Base-by-base conservation (phyloP, 2,888 invertebrate species). In the Zhuqinia jingwanae region DNA sequence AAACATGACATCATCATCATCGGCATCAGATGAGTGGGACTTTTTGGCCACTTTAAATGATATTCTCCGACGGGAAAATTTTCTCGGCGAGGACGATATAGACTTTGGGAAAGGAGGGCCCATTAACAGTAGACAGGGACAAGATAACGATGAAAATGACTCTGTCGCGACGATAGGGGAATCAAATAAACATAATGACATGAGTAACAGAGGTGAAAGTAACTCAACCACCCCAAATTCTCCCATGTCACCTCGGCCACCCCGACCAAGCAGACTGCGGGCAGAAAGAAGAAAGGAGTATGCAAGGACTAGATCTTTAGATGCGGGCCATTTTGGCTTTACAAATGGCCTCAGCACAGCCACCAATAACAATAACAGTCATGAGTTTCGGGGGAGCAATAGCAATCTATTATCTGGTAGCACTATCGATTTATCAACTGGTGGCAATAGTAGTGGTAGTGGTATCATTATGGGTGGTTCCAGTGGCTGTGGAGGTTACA, bases 1-100 rank as follows among this genome's bases (percentile, higher is more conserved):
- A 27, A 83, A 83, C 63, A 45, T 86, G n/a, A 50, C 42, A 15
- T 22, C 73, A 0, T 30, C 79, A 22, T 15, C 58, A 15, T 50
- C 50, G 1, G n/a, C n/a, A n/a, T 56, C 82, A 10, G 89, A 90
- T 30, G 90, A 91, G 56, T 91, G 91, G 91, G 91, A 91, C 77
- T 91, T 91, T 85, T 80, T 91, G 2, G 65, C 90, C 22, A 88
- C 83, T 10, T 65, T 91, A 0, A 90, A 90, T 77, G 91, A 91
- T 47, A 90, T 91, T 79, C 83, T 91, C 36, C 80, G 90, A 1
- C 86, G 87, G 47, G 90, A 90, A 60, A 90, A 90, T 78, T 90
- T 90, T 81, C 85, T 90, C 1, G 88, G 76, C 15, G 90, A 89
- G 20, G 87, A 86, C 20, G 76, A 85, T 27, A n/a, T 80, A 25